Base-by-base conservation (phyloP, 2,113 vertebrate species). In the Collichthys lucidus region DNA sequence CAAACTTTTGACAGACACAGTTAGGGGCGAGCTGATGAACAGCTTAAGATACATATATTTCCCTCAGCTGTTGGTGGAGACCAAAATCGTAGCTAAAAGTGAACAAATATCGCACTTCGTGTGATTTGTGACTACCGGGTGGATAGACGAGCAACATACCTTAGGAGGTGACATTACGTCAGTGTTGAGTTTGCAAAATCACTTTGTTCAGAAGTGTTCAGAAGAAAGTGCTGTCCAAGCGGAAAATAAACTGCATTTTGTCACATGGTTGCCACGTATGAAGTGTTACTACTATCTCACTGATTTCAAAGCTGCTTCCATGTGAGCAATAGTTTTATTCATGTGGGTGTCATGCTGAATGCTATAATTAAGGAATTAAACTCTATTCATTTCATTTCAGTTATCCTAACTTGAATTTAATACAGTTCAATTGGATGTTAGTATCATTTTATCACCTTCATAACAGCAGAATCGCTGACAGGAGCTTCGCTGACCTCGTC, bases 361-460 rank as follows among this genome's bases (percentile, higher is more conserved):
- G 35, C 11, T 44, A 68, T 73, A 49, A 26, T 22, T 63, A 66
- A 40, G 1, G 56, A 87, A 79, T 83, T 35, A 67, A 79, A 69
- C 42, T n/a, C 3, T 12, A 6, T 74, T 60, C 24, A 26, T 19
- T 40, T 20, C 0, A 19, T 42, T 64, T 64, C 3, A 59, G 10
- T 77, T 16, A 40, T 3, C 0, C 2, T 6, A 1, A 40, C 26
- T 66, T 56, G 24, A 46, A 16, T 77, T 67, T 12, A 50, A 63
- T 86, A 73, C 20, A 44, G 15, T 44, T 59, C 0, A 40, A 2
- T n/a, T 60, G 0, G n/a, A 20, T 52, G 47, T 52, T 49, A 10
- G 16, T 29, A 14, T 59, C 24, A 35, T 59, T 75, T 63, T 15
- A 50, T 64, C 20, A 22, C 17, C 8, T 11, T 44, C 2, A 11